Evolutionary conservation across 2,797 vertebrate species (phyloP).

Genomic region (Bradypus variegatus): DNA sequence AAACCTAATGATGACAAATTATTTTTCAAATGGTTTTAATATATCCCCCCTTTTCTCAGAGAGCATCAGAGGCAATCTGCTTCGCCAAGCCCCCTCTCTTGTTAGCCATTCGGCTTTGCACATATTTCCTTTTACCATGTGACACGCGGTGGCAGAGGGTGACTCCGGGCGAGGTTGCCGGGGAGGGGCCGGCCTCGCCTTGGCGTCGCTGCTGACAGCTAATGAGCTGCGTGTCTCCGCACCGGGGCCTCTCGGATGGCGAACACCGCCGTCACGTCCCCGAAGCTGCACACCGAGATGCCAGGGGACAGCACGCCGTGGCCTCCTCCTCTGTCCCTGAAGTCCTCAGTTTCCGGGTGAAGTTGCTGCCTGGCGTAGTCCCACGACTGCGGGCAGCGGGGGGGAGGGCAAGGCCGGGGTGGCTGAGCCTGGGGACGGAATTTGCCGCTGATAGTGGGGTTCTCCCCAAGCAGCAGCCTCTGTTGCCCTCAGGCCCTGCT

Average conservation of each 20-base stretch:
- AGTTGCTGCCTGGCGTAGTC: background rate
- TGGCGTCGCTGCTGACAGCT: conserved; percentile 53
- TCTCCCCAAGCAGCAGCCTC: background rate
- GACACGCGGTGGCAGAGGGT: conserved; percentile 60
- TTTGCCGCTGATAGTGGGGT: background rate
- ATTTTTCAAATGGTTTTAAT: conserved; percentile 50
- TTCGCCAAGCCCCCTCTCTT: conserved; percentile 33
- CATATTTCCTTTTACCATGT: conserved; percentile 52
- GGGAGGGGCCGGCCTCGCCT: conserved; percentile 27
- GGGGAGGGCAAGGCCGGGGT: background rate
- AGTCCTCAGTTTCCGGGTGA: background rate
- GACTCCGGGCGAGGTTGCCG: conserved; percentile 32
- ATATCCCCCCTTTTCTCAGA: background rate
- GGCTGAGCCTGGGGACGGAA: background rate
- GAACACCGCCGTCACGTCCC: background rate
- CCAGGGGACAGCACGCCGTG: background rate
- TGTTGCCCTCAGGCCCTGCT: background rate
- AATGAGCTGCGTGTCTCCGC: conserved; percentile 52
- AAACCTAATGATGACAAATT: conserved; percentile 26
- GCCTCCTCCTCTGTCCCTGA: background rate
- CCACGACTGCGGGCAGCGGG: fast-evolving
- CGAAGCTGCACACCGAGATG: background rate
- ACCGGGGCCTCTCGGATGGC: background rate
- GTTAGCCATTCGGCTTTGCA: conserved; percentile 58
- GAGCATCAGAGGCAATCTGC: conserved; percentile 34